phyloP scores from a whole-genome alignment of 2,797 vertebrate genomes.

The Smutsia temminckii region DNA sequence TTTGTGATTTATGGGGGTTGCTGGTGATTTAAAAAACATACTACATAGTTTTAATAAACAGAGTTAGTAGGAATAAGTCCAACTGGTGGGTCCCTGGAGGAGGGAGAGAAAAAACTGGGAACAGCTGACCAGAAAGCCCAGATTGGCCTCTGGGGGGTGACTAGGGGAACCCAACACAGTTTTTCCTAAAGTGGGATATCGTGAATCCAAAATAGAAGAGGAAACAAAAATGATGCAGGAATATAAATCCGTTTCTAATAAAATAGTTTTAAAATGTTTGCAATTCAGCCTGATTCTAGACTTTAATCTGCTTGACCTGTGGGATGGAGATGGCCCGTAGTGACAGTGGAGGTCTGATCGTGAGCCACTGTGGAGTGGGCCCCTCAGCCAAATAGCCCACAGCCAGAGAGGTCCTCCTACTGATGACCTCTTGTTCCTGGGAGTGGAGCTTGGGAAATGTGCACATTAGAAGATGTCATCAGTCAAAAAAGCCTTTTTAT shows the following conservation, averaged over 20 bases:
- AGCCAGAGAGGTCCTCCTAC: background rate
- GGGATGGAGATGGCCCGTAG: background rate
- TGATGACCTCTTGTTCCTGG: background rate
- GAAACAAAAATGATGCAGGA: background rate
- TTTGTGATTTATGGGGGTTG: constrained; percentile 29
- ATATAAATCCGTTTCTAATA: background rate
- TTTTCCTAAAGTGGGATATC: background rate
- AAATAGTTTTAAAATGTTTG: background rate
- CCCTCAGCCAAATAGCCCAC: background rate
- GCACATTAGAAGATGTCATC: background rate
- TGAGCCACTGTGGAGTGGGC: background rate
- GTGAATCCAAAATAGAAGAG: background rate
- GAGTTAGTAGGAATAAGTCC: background rate
- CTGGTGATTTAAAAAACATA: background rate
- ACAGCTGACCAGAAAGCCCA: background rate
- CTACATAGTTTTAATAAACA: background rate
- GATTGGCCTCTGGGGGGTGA: background rate
- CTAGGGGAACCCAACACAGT: rapidly evolving
- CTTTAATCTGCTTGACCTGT: background rate
- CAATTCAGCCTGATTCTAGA: background rate
- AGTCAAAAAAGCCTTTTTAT: background rate
- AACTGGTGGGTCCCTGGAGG: background rate
- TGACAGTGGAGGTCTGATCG: background rate
- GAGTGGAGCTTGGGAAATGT: background rate
- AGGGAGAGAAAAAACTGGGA: background rate